Evolutionary conservation across 2,888 invertebrate genomes (phyloP), one percentile per base, ranked within the genome.

Genomic region (Thereva unica): DNA sequence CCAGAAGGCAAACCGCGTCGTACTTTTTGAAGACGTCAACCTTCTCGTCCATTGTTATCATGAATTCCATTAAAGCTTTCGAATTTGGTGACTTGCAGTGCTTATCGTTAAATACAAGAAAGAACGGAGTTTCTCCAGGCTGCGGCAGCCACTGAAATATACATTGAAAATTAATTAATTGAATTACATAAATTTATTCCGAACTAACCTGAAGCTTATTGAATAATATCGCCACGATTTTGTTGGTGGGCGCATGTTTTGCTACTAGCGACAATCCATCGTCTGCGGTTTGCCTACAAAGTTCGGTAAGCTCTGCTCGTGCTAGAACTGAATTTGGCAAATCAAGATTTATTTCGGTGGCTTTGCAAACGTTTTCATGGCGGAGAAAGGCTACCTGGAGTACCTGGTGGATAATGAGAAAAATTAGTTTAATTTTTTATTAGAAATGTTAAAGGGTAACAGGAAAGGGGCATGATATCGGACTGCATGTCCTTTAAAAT

Each of bases 211-310:
- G 88, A 68, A 90, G 78, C 80, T 90, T 90, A 77, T 90, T 90
- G 73, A 90, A 87, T 4, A 85, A 77, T 1, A 84, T 87, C 0
- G 86, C 84, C 4, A 81, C 86, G 1, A 89, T 85, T 72, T 84
- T 81, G 0, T 83, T 83, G 0, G 80, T 86, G 1, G 76, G 75
- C 4, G 82, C 80, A 65, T 85, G 84, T 1, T 86, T 78, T 0
- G 87, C 88, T 0, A 88, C 83, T 47, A 90, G 72, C 0, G 89
- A 88, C 0, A 86, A 84, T 0, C 89, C 88, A 74, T 90, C 90
- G 54, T 83, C 76, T 0, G 86, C 86, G 8, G 86, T 84, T 67
- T 85, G 82, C 49, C 84, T 78, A 67, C 86, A 85, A 3, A 90
- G 76, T 71, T 86, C 84, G 34, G 85, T 79, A 47, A 90, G 76